Conservation (phyloP, 2,113 vertebrate genomes). For the Capra hircus region DNA sequence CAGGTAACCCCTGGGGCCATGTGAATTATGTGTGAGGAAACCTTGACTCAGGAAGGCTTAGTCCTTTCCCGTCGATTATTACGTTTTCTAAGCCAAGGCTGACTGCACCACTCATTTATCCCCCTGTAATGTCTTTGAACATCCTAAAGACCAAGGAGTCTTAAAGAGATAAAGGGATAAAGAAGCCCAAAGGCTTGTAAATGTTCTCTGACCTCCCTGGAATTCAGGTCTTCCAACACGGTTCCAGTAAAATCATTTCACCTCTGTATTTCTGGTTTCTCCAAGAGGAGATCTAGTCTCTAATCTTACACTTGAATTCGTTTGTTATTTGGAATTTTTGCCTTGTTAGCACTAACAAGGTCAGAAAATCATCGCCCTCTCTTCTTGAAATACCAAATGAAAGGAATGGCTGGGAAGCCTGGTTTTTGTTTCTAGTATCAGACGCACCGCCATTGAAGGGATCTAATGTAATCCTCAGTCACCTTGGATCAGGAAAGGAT, state of each 20-base stretch:
- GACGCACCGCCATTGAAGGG: background rate
- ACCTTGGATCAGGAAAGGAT: background rate
- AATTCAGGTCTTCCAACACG: background rate
- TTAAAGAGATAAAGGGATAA: background rate
- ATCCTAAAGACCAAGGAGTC: background rate
- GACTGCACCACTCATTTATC: background rate
- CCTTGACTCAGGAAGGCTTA: background rate
- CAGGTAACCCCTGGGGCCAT: background rate
- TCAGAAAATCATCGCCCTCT: background rate
- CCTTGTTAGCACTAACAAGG: background rate
- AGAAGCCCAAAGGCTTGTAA: background rate
- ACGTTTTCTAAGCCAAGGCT: background rate
- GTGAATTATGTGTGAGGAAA: too few relatives aligned
- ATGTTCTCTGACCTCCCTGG: background rate
- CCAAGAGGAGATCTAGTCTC: background rate
- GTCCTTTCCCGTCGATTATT: background rate
- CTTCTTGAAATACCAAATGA: background rate
- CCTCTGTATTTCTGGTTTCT: background rate
- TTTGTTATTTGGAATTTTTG: background rate
- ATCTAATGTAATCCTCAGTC: background rate
- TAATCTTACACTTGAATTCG: background rate
- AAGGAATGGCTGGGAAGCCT: background rate
- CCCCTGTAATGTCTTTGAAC: fast-evolving
- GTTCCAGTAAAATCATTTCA: background rate
- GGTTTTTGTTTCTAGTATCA: background rate